phyloP scores from a whole-genome alignment of 30 jellyfish, hydroid and myxozoan genomes.

The Aurelia coerulea region DNA sequence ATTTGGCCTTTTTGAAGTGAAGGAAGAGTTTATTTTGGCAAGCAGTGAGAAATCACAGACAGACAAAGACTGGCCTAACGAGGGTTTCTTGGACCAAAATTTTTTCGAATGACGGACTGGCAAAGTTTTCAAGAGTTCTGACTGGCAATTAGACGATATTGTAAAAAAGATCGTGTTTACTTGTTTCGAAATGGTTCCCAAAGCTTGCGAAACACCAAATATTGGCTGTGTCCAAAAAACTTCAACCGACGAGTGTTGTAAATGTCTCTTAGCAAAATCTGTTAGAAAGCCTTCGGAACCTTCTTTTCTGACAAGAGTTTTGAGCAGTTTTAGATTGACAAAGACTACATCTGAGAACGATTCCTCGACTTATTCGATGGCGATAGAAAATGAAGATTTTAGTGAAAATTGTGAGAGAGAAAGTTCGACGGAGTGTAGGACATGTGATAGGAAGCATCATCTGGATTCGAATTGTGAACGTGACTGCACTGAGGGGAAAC shows the following conservation, averaged over 20 bases:
- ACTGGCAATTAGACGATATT: too few species aligned
- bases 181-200: constrained; percentile 20
- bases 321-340: constrained; percentile 33
- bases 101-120: too few species aligned
- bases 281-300: background rate
- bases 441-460: too few species aligned
- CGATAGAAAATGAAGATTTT: background rate
- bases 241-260: background rate
- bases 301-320: constrained; percentile 30
- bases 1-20: too few species aligned
- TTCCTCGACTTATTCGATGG: background rate
- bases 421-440: background rate
- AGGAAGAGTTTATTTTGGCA: too few species aligned
- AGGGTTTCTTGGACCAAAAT: too few species aligned
- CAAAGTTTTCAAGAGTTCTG: too few species aligned
- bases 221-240: background rate
- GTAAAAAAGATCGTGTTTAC: background rate
- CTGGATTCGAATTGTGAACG: background rate
- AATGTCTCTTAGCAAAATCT: constrained; percentile 12
- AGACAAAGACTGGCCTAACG: too few species aligned
- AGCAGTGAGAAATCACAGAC: too few species aligned
- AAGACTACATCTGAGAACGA: background rate
- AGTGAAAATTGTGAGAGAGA: background rate
- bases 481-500: background rate
- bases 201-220: constrained; percentile 1